Evolutionary conservation across 2,888 invertebrate genomes (phyloP).

Genomic region (Drosophila stalkeri): DNA sequence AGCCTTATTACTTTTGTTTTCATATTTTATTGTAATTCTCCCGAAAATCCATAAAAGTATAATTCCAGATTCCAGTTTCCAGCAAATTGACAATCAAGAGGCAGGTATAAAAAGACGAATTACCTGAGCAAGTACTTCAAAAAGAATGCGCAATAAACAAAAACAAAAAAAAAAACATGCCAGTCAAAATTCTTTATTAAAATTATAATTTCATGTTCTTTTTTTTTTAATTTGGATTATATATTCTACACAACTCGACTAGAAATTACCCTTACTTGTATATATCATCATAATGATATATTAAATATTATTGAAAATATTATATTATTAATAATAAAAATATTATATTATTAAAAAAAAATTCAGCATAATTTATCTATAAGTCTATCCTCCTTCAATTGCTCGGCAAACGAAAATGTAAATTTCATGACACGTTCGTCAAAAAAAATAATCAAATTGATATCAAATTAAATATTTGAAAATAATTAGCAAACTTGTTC

Average conservation of each 20-base stretch:
- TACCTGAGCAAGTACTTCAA: background rate
- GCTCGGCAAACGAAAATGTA: conserved; percentile 1
- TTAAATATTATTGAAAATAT: too few relatives aligned
- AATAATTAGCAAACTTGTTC: conserved; percentile 20
- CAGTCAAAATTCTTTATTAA: background rate
- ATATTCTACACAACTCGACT: background rate
- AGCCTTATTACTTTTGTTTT: background rate
- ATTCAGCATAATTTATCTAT: too few relatives aligned
- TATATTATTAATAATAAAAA: too few relatives aligned
- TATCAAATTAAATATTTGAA: background rate
- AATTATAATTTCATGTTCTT: background rate
- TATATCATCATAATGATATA: too few relatives aligned
- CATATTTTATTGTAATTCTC: background rate
- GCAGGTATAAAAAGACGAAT: background rate
- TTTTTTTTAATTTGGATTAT: too few relatives aligned
- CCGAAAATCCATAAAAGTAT: background rate
- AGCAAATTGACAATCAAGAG: background rate
- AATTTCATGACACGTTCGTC: conserved; percentile 9
- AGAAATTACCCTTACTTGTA: background rate
- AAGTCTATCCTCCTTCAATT: background rate
- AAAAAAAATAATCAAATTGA: background rate
- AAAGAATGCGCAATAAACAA: background rate
- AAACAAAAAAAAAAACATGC: background rate
- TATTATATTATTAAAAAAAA: too few relatives aligned
- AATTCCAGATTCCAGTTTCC: background rate